phyloP scores from a whole-genome alignment of 1,140 invertebrate genomes.

The Zaprionus nigranus region DNA sequence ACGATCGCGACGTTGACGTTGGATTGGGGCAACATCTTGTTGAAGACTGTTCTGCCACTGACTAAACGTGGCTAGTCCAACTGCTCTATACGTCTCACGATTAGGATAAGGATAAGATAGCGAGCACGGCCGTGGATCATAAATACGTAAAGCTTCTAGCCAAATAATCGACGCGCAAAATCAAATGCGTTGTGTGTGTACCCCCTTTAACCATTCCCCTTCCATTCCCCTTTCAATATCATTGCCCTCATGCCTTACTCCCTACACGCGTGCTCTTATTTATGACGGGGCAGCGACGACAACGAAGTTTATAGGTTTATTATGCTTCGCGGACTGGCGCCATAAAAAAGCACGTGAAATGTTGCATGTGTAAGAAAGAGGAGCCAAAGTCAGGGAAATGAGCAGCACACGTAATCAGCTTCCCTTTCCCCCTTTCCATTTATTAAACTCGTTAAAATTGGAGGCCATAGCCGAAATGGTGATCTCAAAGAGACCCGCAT shows the following conservation, averaged over 20 bases:
- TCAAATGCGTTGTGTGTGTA: slow-evolving; percentile 37
- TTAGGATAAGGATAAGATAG: slow-evolving; percentile 66
- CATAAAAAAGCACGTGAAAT: slow-evolving; percentile 56
- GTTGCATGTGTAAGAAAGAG: slow-evolving; percentile 11
- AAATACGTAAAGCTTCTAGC: slow-evolving; percentile 43
- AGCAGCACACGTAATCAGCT: slow-evolving; percentile 58
- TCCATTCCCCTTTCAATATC: slow-evolving; percentile 47
- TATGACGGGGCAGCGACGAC: slow-evolving; percentile 49
- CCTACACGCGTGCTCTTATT: slow-evolving; percentile 54
- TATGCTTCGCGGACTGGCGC: neutral
- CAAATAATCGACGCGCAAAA: slow-evolving; percentile 52
- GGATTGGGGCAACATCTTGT: slow-evolving; percentile 51
- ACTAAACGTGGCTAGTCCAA: neutral
- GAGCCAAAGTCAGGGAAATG: slow-evolving; percentile 32
- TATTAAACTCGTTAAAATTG: slow-evolving; percentile 1
- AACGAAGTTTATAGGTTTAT: slow-evolving; percentile 69
- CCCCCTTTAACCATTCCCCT: neutral
- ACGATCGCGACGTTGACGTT: slow-evolving; percentile 59
- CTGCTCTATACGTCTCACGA: slow-evolving; percentile 35
- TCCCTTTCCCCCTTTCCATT: slow-evolving; percentile 10
- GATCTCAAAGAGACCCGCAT: neutral
- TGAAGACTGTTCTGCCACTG: slow-evolving; percentile 50
- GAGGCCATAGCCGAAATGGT: neutral
- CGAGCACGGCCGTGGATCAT: slow-evolving; percentile 24
- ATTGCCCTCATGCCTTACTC: neutral